phyloP scores from a whole-genome alignment of 2,797 vertebrate species.

The Xenops minutus region DNA sequence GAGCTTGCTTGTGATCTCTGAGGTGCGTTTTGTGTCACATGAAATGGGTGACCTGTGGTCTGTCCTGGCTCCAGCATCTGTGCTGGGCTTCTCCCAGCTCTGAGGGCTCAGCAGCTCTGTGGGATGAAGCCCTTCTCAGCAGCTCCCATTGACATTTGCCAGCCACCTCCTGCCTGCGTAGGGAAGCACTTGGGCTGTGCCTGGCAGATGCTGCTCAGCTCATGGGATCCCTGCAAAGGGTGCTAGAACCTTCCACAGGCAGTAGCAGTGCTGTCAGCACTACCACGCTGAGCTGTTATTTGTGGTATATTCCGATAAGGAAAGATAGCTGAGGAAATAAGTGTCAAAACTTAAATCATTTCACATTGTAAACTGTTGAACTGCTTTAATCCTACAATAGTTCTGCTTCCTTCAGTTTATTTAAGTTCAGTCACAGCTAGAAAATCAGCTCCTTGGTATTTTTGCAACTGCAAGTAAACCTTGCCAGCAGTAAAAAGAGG shows the following conservation, averaged over 20 bases:
- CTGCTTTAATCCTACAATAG: constrained; percentile 35
- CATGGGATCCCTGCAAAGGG: constrained; percentile 21
- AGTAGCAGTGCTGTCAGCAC: constrained; percentile 40
- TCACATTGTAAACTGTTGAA: constrained; percentile 49
- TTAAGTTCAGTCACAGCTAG: constrained; percentile 50
- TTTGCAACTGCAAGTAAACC: constrained; percentile 42
- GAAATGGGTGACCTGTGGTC: neutral
- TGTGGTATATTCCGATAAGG: neutral
- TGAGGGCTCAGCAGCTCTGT: neutral
- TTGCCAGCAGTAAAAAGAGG: constrained; percentile 22
- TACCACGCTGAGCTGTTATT: constrained; percentile 5
- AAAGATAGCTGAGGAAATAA: constrained; percentile 55
- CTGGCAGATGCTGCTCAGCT: constrained; percentile 40
- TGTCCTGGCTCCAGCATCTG: neutral
- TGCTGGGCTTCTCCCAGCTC: neutral
- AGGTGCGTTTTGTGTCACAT: accelerated
- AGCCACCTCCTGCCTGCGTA: neutral
- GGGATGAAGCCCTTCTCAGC: neutral
- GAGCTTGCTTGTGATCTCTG: neutral
- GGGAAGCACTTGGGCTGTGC: accelerated
- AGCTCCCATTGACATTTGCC: accelerated
- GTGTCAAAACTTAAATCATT: constrained; percentile 54
- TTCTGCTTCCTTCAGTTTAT: constrained; percentile 50
- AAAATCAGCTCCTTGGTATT: neutral
- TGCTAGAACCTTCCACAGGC: constrained; percentile 13